Conservation (phyloP, 2,113 vertebrate species). For the Catharus minimus region DNA sequence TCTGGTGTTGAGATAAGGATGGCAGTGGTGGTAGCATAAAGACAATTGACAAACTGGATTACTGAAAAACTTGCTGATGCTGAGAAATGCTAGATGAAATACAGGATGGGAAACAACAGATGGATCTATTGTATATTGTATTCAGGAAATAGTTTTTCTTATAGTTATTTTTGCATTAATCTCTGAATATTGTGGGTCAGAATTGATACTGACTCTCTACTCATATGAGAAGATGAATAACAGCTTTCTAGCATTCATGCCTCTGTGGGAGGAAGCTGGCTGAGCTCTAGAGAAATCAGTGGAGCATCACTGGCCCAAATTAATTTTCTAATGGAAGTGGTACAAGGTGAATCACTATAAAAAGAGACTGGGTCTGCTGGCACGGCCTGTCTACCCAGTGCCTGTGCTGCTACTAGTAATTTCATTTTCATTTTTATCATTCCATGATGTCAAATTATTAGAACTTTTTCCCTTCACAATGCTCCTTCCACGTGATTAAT, state of each 20-base stretch:
- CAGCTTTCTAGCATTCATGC: background rate
- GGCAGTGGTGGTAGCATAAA: background rate
- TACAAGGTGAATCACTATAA: background rate
- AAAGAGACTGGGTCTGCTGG: background rate
- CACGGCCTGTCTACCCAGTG: fast-evolving
- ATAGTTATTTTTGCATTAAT: background rate
- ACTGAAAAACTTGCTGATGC: background rate
- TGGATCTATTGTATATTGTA: background rate
- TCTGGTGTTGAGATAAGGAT: background rate
- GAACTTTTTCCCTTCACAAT: background rate
- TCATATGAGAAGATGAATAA: background rate
- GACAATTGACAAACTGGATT: background rate
- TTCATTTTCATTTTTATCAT: background rate
- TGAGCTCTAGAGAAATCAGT: background rate
- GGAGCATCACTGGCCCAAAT: background rate
- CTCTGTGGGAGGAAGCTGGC: background rate
- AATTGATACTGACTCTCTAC: background rate
- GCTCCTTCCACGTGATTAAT: background rate
- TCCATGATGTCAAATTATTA: background rate
- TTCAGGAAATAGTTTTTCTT: background rate
- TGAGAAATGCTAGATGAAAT: background rate
- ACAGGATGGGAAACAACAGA: background rate
- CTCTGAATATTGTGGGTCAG: background rate
- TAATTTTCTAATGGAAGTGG: background rate
- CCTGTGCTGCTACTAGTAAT: background rate